Percentiles rank a stretch among this genome's conserved stretches.
These are phyloP conservation scores for Drosophila fulvimacula DNA, from an alignment of 2,888 invertebrate species.

Conservation along the genomic window DNA sequence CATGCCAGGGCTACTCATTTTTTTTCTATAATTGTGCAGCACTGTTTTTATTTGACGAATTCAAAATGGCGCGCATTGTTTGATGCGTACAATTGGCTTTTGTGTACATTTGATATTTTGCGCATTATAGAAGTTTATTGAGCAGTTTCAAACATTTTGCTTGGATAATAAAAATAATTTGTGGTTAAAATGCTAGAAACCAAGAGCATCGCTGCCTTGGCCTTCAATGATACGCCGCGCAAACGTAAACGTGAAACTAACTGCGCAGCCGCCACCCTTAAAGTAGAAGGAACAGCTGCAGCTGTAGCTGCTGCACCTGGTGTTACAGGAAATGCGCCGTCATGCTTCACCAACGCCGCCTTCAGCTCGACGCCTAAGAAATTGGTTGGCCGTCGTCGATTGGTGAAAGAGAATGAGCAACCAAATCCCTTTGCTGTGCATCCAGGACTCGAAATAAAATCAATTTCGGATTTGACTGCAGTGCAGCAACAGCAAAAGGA, in stretches of 20 bases:
- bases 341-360: slow-evolving; percentile 82
- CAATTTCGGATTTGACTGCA: slow-evolving; percentile 76
- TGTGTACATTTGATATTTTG: slow-evolving; percentile 30
- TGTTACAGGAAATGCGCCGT: slow-evolving; percentile 51
- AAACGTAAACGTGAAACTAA: slow-evolving; percentile 83
- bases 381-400: slow-evolving; percentile 70
- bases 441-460: slow-evolving; percentile 82
- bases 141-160: background rate
- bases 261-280: slow-evolving; percentile 55
- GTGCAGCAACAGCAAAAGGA: slow-evolving; percentile 12
- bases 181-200: slow-evolving; percentile 62
- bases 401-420: slow-evolving; percentile 44
- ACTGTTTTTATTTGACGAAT: slow-evolving; percentile 15
- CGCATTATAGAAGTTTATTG: background rate
- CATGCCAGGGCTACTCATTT: background rate
- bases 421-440: slow-evolving; percentile 54
- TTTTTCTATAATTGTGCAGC: slow-evolving; percentile 16
- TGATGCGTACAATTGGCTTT: slow-evolving; percentile 38
- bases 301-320: slow-evolving; percentile 12
- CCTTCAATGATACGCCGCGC: slow-evolving; percentile 74
- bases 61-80: slow-evolving; percentile 53
- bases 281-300: slow-evolving; percentile 52
- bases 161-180: background rate
- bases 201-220: slow-evolving; percentile 66
- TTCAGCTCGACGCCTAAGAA: slow-evolving; percentile 84